Evolutionary conservation across 2,888 invertebrate species (phyloP), one percentile per base, ranked within the genome.

Genomic region (Drosophila kambysellisi): DNA sequence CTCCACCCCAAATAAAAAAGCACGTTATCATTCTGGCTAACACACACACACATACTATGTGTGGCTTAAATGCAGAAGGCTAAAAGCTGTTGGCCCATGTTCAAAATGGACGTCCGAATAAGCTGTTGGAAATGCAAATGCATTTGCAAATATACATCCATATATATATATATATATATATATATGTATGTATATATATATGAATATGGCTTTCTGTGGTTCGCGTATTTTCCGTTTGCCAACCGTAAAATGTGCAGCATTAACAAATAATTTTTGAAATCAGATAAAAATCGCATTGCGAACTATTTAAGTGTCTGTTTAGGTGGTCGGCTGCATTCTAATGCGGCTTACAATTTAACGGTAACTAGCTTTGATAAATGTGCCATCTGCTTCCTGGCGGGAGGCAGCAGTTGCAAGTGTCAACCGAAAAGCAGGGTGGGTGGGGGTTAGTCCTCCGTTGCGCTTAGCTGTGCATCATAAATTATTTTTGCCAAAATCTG

Each of bases 401-500:
- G n/a, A 2, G 25, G 37, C 11, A 12, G 51, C 52, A 4, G 32
- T 52, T 35, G 33, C 7, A 35, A 35, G 60, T 50, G 20, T 66
- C 41, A 52, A 56, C 37, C 46, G 25, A 25, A 30, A 57, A 53
- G 50, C 66, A 70, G 71, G 17, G 15, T 33, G 12, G 8, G 7
- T 25, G 25, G 33, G 25, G 29, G 4, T 74, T 46, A 35, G 59
- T 41, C 43, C 69, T 60, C 57, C 50, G 68, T 52, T 53, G 37
- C 77, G 82, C 88, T 73, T 73, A 63, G 80, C 76, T 70, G 73
- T 65, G 75, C 76, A 70, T 69, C 77, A 83, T 83, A 86, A 86
- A 86, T 86, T 76, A 89, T 80, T 80, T 72, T 80, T 54, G 82
- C 74, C 73, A 79, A 89, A 89, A 86, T 89, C 89, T 82, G 89